Percentiles rank a stretch among this genome's conserved stretches.
Conservation (phyloP, 1,140 invertebrate species). For the Hyles euphorbiae region DNA sequence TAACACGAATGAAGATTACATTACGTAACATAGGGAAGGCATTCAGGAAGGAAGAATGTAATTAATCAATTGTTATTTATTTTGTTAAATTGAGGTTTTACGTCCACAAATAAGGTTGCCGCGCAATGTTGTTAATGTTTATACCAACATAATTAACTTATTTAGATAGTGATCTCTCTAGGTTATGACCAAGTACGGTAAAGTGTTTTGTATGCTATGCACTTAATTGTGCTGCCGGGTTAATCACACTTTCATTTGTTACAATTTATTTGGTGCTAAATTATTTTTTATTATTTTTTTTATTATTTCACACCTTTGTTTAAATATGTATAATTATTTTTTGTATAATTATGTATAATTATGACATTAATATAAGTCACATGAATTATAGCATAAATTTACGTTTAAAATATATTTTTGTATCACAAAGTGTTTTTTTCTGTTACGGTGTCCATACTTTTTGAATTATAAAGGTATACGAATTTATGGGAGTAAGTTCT, state of each 20-base stretch:
- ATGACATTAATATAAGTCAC: too few relatives aligned
- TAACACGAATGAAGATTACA: slow-evolving; percentile 2
- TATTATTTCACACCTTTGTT: too few relatives aligned
- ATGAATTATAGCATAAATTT: too few relatives aligned
- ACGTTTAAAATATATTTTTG: too few relatives aligned
- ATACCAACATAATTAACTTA: slow-evolving; percentile 28
- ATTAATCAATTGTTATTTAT: slow-evolving; percentile 28
- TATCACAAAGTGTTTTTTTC: too few relatives aligned
- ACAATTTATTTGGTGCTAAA: too few relatives aligned
- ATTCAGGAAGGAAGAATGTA: slow-evolving; percentile 14
- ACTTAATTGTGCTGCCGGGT: slow-evolving; percentile 12
- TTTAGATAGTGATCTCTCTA: slow-evolving; percentile 50
- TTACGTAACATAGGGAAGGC: background rate
- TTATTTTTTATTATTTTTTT: too few relatives aligned
- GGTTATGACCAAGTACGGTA: slow-evolving; percentile 45
- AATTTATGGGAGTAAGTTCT: too few relatives aligned
- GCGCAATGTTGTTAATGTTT: slow-evolving; percentile 34
- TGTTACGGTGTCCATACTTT: too few relatives aligned
- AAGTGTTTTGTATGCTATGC: slow-evolving; percentile 18
- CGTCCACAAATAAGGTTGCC: slow-evolving; percentile 32
- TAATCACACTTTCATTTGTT: slow-evolving; percentile 6
- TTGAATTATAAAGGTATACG: too few relatives aligned
- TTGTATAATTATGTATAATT: too few relatives aligned
- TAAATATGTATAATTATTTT: too few relatives aligned
- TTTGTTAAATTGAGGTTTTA: slow-evolving; percentile 35